Conservation (phyloP, 2,113 vertebrate genomes). For the Engraulis encrasicolus region DNA sequence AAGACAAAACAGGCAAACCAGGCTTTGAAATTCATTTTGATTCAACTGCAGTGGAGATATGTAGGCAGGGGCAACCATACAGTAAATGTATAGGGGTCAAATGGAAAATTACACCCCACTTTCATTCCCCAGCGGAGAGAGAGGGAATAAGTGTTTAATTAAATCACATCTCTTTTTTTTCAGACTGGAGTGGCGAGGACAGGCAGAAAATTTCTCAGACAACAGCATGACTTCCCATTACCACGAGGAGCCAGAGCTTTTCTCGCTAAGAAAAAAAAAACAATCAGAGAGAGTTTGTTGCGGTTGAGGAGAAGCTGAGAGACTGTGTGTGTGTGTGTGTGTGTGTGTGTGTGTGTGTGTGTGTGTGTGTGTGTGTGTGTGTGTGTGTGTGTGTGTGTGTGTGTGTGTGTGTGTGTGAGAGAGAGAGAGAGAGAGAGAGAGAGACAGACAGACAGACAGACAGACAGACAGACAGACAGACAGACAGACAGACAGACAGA, state of each 20-base stretch:
- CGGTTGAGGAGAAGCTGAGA: not conserved
- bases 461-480: too few species aligned
- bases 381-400: too few species aligned
- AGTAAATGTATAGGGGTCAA: conserved; percentile 9
- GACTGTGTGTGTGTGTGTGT: too few species aligned
- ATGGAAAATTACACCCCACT: conserved; percentile 9
- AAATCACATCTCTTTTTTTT: conserved; percentile 2
- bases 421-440: too few species aligned
- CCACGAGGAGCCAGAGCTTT: not conserved
- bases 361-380: too few species aligned
- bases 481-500: too few species aligned
- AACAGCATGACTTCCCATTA: conserved; percentile 15
- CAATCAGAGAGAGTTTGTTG: not conserved
- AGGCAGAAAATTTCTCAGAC: not conserved
- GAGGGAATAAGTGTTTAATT: not conserved
- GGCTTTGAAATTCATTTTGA: not conserved
- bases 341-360: too few species aligned
- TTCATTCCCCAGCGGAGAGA: conserved; percentile 10
- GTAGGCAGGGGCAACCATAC: not conserved
- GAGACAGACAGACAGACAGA: too few species aligned
- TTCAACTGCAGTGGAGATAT: not conserved
- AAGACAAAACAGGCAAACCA: not conserved
- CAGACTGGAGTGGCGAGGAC: not conserved
- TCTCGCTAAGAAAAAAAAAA: not conserved
- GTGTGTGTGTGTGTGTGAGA: too few species aligned